Base-by-base conservation (phyloP, 1,140 invertebrate genomes). In the Halyomorpha halys region DNA sequence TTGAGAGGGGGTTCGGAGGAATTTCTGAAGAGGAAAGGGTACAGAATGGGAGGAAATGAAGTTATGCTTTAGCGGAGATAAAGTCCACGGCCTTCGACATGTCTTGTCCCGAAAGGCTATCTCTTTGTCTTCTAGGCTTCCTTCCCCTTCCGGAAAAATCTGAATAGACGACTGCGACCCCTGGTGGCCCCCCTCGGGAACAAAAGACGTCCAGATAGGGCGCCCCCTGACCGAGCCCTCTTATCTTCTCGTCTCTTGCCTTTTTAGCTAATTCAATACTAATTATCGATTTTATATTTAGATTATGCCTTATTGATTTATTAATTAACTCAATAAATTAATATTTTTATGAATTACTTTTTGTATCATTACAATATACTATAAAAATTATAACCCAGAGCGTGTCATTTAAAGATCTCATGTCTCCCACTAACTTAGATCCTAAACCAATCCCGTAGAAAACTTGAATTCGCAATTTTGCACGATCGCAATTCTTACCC, bases 81-180 rank as follows among this genome's bases (percentile, higher is more conserved):
- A 56, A 56, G 53, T 56, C 18, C 23, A 8, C 23, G 53, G 11
- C 15, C n/a, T 49, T 49, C n/a, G 53, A 56, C 53, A 56, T 56
- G 53, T 56, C 53, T 56, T 56, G 19, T 15, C 19, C 53, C 5
- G 15, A 18, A 49, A 21, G 53, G 53, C 11, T 23, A 23, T 56
- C 18, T 56, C 53, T 56, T 25, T 23, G n/a, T 49, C 47, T 18
- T 21, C 47, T 3, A 13, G 47, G 47, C 47, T 39, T 39, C 34
- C 23, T 23, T 56, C 23, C 53, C 53, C 23, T 56, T 23, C 53
- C 53, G 53, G 19, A 56, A 56, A 56, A 56, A 56, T 56, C 53
- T 56, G 53, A 56, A 56, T 56, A 27, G 53, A 27, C 34, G 34
- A 5, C 23, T 27, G 23, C 23, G 19, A 25, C 18, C 19, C 18